phyloP scores from a whole-genome alignment of 2,113 vertebrate species.

The Grallaria varia region DNA sequence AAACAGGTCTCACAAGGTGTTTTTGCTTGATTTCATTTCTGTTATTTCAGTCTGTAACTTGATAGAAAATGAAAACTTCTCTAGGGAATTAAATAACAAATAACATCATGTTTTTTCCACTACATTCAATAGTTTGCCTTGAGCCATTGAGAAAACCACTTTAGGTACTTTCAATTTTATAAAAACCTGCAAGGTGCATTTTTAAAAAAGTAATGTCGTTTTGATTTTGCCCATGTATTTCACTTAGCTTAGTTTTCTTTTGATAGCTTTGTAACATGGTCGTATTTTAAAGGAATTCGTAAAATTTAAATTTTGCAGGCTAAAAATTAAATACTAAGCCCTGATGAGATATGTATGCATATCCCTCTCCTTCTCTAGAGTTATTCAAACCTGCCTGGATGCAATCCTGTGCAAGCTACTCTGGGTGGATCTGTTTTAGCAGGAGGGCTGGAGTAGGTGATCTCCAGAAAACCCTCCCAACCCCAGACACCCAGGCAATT shows the following conservation, averaged over 20 bases:
- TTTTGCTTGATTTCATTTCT: not conserved
- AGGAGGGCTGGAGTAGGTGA: not conserved
- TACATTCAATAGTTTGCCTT: not conserved
- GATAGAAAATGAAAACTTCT: constrained; percentile 15
- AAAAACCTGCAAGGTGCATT: not conserved
- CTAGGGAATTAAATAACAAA: not conserved
- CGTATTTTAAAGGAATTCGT: not conserved
- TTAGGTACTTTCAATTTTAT: not conserved
- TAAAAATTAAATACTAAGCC: not conserved
- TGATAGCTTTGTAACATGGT: not conserved
- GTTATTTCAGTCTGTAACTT: not conserved
- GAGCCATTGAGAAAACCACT: not conserved
- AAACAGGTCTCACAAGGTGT: not conserved
- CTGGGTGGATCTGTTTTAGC: not conserved
- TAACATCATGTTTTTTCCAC: not conserved
- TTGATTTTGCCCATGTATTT: not conserved
- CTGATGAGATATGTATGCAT: not conserved
- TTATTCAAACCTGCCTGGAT: not conserved
- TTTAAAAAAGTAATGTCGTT: not conserved
- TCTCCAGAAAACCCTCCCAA: not conserved
- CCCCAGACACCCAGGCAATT: not conserved
- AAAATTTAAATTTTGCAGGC: not conserved
- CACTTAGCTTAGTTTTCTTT: not conserved
- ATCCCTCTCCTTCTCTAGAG: not conserved
- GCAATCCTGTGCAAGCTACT: not conserved